Evolutionary conservation across 2,888 invertebrate genomes (phyloP).

Genomic region (Achlya flavicornis): DNA sequence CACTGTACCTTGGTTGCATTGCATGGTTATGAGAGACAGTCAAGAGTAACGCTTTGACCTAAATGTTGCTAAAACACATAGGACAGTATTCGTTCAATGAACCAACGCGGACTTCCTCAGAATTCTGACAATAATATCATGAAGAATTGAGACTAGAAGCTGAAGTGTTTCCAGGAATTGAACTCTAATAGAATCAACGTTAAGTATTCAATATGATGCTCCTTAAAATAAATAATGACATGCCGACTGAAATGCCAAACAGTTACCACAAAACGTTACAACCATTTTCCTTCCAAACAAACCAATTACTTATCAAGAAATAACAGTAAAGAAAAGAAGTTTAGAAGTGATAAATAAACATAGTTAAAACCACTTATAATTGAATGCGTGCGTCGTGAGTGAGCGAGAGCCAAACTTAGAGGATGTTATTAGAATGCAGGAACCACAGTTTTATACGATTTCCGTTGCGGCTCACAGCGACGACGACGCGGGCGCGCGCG

Average conservation of each 20-base stretch:
- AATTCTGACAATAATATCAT: neutral
- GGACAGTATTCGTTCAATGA: neutral
- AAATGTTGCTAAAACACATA: slow-evolving; percentile 6
- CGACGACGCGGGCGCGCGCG: neutral
- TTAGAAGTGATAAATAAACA: slow-evolving; percentile 4
- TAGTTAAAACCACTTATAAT: slow-evolving; percentile 4
- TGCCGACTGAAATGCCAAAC: neutral
- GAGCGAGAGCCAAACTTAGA: slow-evolving; percentile 16
- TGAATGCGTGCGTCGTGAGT: neutral
- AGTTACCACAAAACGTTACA: neutral
- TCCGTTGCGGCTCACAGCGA: slow-evolving; percentile 45
- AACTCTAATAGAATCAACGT: neutral
- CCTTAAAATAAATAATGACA: neutral
- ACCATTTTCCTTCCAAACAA: no score
- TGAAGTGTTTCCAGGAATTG: neutral
- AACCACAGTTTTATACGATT: slow-evolving; percentile 56
- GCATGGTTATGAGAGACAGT: neutral
- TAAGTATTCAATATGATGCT: no score
- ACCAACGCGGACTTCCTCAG: neutral
- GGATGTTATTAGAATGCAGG: slow-evolving; percentile 49
- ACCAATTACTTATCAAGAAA: neutral
- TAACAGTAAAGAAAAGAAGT: neutral
- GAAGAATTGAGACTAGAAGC: neutral
- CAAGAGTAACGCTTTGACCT: neutral
- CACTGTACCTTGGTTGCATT: neutral